Evolutionary conservation across 2,797 vertebrate species (phyloP), one percentile per base, ranked within the genome.

Genomic region (Acanthurus lineatus): DNA sequence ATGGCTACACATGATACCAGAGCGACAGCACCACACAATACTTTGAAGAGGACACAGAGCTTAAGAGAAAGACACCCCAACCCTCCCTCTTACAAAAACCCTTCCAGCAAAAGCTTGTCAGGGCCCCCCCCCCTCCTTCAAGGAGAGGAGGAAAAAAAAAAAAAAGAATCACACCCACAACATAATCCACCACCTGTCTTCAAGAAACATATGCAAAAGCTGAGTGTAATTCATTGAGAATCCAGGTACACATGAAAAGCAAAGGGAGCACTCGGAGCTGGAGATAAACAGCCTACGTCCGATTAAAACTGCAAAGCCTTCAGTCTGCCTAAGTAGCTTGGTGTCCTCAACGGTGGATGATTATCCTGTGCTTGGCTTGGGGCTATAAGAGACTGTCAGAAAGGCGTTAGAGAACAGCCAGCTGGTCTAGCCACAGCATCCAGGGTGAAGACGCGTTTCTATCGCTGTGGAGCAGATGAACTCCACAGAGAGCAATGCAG

Each of bases 261-360:
- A 68, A n/a, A 51, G 80, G 38, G 68, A 86, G 73, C 44, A 32
- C 54, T 76, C 61, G 3, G 5, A 65, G 68, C 63, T 0, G 42
- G 35, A 80, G 83, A 83, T 88, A 85, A 91, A 85, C 84, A 68
- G 90, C 85, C 87, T 59, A 86, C 56, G 28, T 91, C 58, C 79
- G 86, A 91, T 93, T 91, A 92, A 86, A 85, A 77, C 73, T 52
- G 88, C 80, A 89, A 92, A 92, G 89, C 83, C 84, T 79, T 85
- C 82, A 89, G 89, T 85, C 76, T 76, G 80, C 77, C 17, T 91
- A 93, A 92, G 91, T 82, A 91, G 91, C 89, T 89, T 19, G 84
- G 80, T 77, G 83, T 91, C 82, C 89, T 91, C 65, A 7, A 58
- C 63, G 15, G 78, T 59, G 71, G 81, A 75, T 66, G 88, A 92